Percentiles rank a stretch among this genome's conserved stretches.
phyloP scores from a whole-genome alignment of 2,888 invertebrate genomes.

The Mactromeris polynyma region DNA sequence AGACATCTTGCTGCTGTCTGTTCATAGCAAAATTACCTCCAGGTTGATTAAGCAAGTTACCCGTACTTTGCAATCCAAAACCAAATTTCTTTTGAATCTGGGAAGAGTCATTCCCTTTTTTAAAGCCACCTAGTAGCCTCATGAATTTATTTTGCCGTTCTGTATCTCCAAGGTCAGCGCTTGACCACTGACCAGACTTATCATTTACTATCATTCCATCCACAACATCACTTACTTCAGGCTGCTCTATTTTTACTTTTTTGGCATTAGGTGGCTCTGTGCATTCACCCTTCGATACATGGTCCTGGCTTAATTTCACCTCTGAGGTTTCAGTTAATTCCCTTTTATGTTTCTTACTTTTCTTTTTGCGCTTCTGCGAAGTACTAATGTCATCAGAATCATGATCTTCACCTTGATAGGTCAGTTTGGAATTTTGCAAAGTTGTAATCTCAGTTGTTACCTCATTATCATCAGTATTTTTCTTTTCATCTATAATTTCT shows the following conservation, averaged over 20 bases:
- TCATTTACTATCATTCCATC: neutral
- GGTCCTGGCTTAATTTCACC: neutral
- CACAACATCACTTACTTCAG: neutral
- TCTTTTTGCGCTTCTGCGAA: neutral
- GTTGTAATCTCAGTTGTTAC: neutral
- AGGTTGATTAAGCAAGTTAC: neutral
- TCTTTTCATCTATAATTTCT: neutral
- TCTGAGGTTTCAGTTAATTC: neutral
- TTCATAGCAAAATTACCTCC: conserved; percentile 73
- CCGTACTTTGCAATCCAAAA: conserved; percentile 10
- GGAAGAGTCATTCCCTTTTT: conserved; percentile 59
- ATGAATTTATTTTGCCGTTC: conserved; percentile 81
- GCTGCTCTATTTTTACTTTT: neutral
- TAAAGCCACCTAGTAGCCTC: conserved; percentile 79
- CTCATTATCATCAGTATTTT: neutral
- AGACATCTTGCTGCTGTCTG: conserved; percentile 63
- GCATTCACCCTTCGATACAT: neutral
- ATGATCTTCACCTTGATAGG: neutral
- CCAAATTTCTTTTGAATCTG: conserved; percentile 46
- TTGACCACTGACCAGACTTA: conserved; percentile 77
- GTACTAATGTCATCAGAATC: neutral
- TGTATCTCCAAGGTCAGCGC: conserved; percentile 71
- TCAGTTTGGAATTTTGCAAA: neutral
- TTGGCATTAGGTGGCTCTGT: neutral
- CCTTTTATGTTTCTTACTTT: conserved; percentile 9